Percentiles rank a stretch among this genome's conserved stretches.
Evolutionary conservation across 2,888 invertebrate genomes (phyloP).

Genomic region (Eilema sororculum): DNA sequence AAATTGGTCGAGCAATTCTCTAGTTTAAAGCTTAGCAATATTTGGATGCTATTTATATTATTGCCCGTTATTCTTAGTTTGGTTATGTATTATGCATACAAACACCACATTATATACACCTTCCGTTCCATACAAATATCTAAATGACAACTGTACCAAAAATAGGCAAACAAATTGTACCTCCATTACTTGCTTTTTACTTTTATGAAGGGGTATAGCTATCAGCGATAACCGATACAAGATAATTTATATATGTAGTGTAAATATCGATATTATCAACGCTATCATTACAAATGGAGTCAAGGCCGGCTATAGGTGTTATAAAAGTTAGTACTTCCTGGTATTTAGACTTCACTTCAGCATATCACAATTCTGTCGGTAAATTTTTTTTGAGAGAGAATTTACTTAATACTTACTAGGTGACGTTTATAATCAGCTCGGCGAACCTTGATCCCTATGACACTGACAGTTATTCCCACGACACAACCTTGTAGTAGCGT

Average conservation of each 20-base stretch:
- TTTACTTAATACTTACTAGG: background rate
- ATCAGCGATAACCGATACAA: constrained; percentile 14
- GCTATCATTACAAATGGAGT: background rate
- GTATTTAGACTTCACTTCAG: background rate
- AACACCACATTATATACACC: background rate
- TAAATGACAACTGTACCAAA: background rate
- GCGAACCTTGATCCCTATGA: too few relatives aligned
- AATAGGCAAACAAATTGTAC: constrained; percentile 5
- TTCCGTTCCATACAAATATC: background rate
- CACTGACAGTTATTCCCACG: too few relatives aligned
- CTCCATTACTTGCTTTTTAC: background rate
- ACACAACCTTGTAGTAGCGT: too few relatives aligned
- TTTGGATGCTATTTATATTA: too few relatives aligned
- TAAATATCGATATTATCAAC: constrained; percentile 12
- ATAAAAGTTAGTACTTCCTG: background rate
- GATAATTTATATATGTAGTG: constrained; percentile 8
- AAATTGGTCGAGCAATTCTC: too few relatives aligned
- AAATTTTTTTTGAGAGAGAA: too few relatives aligned
- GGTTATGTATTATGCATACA: background rate
- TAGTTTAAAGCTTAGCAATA: too few relatives aligned
- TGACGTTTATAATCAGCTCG: too few relatives aligned
- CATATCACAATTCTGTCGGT: background rate
- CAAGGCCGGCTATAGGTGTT: constrained; percentile 8
- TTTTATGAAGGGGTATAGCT: background rate
- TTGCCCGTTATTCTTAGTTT: background rate